These are phyloP conservation scores for Rhynchonycteris naso DNA, from an alignment of 2,797 vertebrate species.

Conservation along the genomic window DNA sequence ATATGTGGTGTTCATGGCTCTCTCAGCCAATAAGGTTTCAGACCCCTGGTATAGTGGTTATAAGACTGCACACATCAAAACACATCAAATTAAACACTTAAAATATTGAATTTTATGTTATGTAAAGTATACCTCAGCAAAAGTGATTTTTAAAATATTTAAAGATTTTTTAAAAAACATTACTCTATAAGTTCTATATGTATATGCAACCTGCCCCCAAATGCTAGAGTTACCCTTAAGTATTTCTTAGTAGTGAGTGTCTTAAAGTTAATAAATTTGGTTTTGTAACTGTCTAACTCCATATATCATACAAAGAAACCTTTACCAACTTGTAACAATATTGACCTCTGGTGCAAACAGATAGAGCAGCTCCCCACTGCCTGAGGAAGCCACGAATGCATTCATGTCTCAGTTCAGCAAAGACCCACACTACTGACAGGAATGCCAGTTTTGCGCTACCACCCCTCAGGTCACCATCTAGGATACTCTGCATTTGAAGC, in stretches of 20 bases:
- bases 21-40: too few species aligned
- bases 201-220: neutral
- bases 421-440: neutral
- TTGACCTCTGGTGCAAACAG: neutral
- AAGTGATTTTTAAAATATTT: neutral
- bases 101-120: neutral
- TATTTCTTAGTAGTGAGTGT: neutral
- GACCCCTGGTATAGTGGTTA: too few species aligned
- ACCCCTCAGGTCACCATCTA: neutral
- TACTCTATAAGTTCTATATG: neutral
- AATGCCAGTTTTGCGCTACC: neutral
- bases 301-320: constrained; percentile 5
- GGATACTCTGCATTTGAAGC: neutral
- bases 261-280: constrained; percentile 20
- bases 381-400: neutral
- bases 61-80: neutral
- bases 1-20: too few species aligned
- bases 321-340: neutral
- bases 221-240: neutral
- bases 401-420: neutral
- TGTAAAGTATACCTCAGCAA: neutral
- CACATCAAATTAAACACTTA: constrained; percentile 1
- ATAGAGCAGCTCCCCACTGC: neutral
- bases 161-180: neutral
- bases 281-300: too few species aligned